Evolutionary conservation across 2,797 vertebrate species (phyloP), one percentile per base, ranked within the genome.

Genomic region (Enteromius mattozi): DNA sequence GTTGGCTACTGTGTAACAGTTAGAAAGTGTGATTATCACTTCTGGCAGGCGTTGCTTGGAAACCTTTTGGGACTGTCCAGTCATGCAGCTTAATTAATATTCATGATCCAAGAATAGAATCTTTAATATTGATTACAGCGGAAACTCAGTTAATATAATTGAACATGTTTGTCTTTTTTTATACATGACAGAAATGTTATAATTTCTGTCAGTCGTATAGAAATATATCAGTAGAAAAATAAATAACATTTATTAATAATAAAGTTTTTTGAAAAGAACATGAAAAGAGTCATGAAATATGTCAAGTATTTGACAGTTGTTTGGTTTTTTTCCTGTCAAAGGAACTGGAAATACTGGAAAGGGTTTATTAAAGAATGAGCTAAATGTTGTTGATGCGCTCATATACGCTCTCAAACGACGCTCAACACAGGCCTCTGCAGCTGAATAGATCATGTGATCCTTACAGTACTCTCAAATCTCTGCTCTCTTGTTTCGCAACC

Each of bases 361-460:
- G 9, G 8, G 10, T 75, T 35, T 12, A 6, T 45, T 65, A 6
- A 78, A 65, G 56, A 78, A 19, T 13, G 56, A 30, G n/a, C 10
- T 78, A 61, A 79, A 49, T 49, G 61, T 63, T 66, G 19, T 63
- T 14, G n/a, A 9, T 42, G 14, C 3, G 7, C 37, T 37, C 68
- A 24, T 10, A 2, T 16, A 16, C n/a, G 10, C 35, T 61, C 33
- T 21, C 40, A 59, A 27, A 40, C 80, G 6, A 24, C 8, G 33
- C 33, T 40, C 27, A 37, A 14, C 19, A 0, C 24, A 24, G 35
- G 47, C 42, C 33, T 61, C 81, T 56, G 47, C n/a, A 4, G 13
- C 66, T 21, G 68, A 79, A 82, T 80, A 69, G 82, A 85, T 87
- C 88, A 87, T 80, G 79, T 86, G 88, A 78, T 45, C 27, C 9